Evolutionary conservation across 2,113 vertebrate species (phyloP).

Genomic region (Petromus typicus): DNA sequence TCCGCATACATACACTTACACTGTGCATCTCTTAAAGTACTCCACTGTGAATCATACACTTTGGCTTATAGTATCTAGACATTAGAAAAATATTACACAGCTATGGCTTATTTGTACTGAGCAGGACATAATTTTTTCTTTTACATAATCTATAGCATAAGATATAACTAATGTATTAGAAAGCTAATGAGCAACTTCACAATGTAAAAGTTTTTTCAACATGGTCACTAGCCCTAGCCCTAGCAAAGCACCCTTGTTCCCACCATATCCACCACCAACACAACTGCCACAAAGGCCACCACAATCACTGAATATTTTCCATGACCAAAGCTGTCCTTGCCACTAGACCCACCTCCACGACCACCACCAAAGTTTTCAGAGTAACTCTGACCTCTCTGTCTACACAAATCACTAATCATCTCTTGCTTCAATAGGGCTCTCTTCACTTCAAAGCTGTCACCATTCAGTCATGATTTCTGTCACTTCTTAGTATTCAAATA

Average conservation of each 20-base stretch:
- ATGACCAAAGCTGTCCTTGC: background rate
- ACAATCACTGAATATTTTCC: background rate
- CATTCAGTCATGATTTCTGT: background rate
- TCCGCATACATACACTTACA: background rate
- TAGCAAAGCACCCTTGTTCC: background rate
- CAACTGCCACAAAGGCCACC: background rate
- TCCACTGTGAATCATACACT: background rate
- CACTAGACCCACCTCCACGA: background rate
- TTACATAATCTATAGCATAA: background rate
- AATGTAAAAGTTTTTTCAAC: background rate
- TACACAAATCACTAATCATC: background rate
- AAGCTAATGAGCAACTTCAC: background rate
- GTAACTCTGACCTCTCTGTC: background rate
- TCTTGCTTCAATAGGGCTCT: background rate
- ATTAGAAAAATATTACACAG: constrained; percentile 25
- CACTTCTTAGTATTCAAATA: background rate
- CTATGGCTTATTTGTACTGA: background rate
- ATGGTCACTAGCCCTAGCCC: background rate
- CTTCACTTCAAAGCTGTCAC: background rate
- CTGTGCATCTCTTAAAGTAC: background rate
- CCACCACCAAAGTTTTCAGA: background rate
- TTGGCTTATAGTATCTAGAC: background rate
- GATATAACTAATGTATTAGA: background rate
- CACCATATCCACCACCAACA: background rate
- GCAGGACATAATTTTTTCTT: background rate